Conservation (phyloP, 1,140 invertebrate species). For the Drosophila nikananu region DNA sequence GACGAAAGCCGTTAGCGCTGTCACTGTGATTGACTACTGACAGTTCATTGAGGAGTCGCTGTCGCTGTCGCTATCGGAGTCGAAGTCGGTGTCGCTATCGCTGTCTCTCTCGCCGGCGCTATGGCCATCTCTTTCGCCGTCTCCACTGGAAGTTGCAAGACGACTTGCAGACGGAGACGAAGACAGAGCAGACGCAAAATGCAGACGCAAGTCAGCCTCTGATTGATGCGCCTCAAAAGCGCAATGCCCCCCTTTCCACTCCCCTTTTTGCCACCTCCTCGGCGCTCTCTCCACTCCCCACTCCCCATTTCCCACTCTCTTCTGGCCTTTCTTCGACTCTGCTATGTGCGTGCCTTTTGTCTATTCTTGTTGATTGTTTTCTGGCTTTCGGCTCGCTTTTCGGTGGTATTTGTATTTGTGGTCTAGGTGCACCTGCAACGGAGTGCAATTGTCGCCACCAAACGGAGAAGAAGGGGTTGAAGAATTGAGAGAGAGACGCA, state of each 20-base stretch:
- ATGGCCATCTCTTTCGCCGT: constrained; percentile 10
- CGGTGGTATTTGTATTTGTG: constrained; percentile 23
- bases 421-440: constrained; percentile 50
- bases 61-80: constrained; percentile 1
- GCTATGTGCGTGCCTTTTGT: constrained; percentile 46
- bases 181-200: constrained; percentile 13
- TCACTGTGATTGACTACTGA: constrained; percentile 56
- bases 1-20: constrained; percentile 56
- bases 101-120: constrained; percentile 2
- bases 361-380: constrained; percentile 51
- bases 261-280: constrained; percentile 4
- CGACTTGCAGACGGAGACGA: constrained; percentile 10
- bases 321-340: not conserved
- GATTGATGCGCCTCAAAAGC: constrained; percentile 60
- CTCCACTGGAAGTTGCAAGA: constrained; percentile 1
- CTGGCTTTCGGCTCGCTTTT: constrained; percentile 45
- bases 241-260: constrained; percentile 20
- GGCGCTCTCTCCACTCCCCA: not conserved
- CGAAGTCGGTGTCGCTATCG: constrained; percentile 2
- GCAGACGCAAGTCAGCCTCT: constrained; percentile 48
- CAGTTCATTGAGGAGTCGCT: constrained; percentile 47
- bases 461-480: constrained; percentile 6
- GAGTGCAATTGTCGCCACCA: constrained; percentile 52
- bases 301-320: not conserved
- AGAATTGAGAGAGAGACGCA: constrained; percentile 3